Conservation (phyloP, 2,113 vertebrate genomes). For the Orthonyx spaldingii region DNA sequence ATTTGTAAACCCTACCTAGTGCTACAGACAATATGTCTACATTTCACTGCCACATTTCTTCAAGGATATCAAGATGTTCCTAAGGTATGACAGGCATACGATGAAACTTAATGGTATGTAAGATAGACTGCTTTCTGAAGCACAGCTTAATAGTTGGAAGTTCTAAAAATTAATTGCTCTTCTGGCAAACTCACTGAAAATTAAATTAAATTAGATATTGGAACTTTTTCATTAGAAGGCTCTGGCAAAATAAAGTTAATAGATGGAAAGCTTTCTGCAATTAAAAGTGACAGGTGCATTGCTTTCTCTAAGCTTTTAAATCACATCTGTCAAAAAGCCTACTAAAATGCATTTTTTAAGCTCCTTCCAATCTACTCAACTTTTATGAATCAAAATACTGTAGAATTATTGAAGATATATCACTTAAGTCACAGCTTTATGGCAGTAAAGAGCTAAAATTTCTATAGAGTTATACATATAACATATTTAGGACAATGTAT, state of each 20-base stretch:
- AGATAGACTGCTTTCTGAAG: conserved; percentile 54
- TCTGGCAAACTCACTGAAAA: conserved; percentile 69
- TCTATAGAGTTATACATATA: not conserved
- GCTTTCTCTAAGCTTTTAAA: conserved; percentile 56
- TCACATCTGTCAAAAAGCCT: conserved; percentile 43
- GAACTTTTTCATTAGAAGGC: conserved; percentile 70
- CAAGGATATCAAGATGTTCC: conserved; percentile 71
- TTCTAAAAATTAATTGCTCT: conserved; percentile 73
- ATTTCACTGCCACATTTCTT: conserved; percentile 37
- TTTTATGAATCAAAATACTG: conserved; percentile 18
- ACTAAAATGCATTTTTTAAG: conserved; percentile 56
- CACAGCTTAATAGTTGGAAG: conserved; percentile 43
- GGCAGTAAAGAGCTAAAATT: not conserved
- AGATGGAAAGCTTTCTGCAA: conserved; percentile 63
- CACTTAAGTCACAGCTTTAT: not conserved
- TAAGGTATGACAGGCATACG: conserved; percentile 48
- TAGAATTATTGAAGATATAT: conserved; percentile 17
- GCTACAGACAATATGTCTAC: conserved; percentile 31
- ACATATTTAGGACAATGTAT: not conserved
- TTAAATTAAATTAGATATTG: conserved; percentile 71
- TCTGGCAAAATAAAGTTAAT: conserved; percentile 68
- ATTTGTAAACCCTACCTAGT: conserved; percentile 50
- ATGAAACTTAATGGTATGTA: conserved; percentile 65
- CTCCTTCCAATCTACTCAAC: conserved; percentile 41
- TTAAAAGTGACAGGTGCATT: conserved; percentile 61